These are phyloP conservation scores for Remorina albescens DNA, from an alignment of 2,797 vertebrate species.

Conservation along the genomic window DNA sequence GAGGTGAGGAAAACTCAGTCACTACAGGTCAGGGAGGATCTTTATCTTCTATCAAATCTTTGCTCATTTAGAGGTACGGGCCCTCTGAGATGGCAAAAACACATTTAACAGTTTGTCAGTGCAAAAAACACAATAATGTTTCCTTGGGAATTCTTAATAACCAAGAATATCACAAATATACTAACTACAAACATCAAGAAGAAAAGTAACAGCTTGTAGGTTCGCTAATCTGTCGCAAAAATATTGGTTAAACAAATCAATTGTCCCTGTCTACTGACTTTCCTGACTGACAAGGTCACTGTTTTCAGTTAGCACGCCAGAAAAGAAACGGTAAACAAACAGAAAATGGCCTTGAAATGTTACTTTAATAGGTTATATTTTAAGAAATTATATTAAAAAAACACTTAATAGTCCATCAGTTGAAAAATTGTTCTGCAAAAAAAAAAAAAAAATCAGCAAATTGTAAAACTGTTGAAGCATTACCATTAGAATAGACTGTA, in stretches of 20 bases:
- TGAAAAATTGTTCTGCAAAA: background rate
- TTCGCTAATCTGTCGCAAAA: background rate
- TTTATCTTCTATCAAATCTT: background rate
- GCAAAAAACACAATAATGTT: background rate
- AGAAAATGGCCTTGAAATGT: background rate
- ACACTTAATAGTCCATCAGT: background rate
- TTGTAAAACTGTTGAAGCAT: background rate
- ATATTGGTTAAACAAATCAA: background rate
- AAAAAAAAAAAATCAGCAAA: no score
- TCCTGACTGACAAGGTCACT: background rate
- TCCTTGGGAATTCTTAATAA: background rate
- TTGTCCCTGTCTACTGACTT: background rate
- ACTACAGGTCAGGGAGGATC: no score
- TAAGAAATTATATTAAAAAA: background rate
- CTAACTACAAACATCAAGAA: background rate
- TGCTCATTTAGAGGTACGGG: background rate
- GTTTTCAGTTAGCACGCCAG: background rate
- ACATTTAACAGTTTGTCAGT: background rate
- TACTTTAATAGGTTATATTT: background rate
- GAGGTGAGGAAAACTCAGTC: slow-evolving; percentile 10
- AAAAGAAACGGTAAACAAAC: slow-evolving; percentile 1
- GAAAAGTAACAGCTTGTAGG: background rate
- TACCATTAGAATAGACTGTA: background rate
- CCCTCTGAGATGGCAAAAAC: background rate
- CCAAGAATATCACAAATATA: background rate